These are phyloP conservation scores for Poecile montanus DNA, from an alignment of 2,797 vertebrate species.

Conservation along the genomic window DNA sequence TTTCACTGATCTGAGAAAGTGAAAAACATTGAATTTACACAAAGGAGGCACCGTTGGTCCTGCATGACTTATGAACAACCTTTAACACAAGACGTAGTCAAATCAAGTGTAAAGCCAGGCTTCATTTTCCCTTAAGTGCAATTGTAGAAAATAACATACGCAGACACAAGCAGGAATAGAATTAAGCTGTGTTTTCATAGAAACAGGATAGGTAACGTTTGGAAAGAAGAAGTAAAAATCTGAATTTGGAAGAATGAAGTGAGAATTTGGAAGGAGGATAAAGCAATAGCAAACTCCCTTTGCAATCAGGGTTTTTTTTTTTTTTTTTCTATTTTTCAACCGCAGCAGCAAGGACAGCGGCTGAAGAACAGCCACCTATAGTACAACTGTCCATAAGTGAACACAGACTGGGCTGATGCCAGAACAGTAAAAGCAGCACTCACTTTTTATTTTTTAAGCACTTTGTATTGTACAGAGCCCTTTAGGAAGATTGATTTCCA, in stretches of 20 bases:
- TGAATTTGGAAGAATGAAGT: no score
- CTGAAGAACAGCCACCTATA: not conserved
- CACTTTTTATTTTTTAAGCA: slow-evolving; percentile 47
- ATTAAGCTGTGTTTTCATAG: not conserved
- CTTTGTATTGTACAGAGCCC: slow-evolving; percentile 14
- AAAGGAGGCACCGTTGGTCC: not conserved
- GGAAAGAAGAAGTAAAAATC: not conserved
- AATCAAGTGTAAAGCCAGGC: not conserved
- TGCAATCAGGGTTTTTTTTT: not conserved
- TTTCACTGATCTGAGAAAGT: not conserved
- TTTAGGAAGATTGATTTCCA: slow-evolving; percentile 44
- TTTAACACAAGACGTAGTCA: not conserved
- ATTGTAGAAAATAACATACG: not conserved
- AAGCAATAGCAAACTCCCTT: not conserved
- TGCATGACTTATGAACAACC: not conserved
- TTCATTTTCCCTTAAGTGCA: not conserved
- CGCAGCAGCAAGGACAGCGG: not conserved
- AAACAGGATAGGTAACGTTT: not conserved
- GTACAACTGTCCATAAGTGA: not conserved
- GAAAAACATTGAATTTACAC: slow-evolving; percentile 22
- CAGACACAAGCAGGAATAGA: not conserved
- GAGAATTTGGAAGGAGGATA: not conserved
- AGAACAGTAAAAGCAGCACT: slow-evolving; percentile 38
- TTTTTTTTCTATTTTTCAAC: not conserved
- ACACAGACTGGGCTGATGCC: not conserved